Evolutionary conservation across 2,113 vertebrate species (phyloP).

Genomic region (Melanotaenia duboulayi): DNA sequence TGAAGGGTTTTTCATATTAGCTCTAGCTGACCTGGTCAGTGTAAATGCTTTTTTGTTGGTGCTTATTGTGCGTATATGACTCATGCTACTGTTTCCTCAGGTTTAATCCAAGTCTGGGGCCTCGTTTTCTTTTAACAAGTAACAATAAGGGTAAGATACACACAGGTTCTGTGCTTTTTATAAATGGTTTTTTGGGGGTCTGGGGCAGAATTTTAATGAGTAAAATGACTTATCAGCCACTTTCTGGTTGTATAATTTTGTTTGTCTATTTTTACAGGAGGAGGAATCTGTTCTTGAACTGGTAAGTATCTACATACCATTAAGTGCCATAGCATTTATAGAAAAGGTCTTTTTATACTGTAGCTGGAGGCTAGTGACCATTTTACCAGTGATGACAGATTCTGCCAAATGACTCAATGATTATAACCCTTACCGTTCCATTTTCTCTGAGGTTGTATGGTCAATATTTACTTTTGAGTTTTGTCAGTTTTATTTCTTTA

Average conservation of each 20-base stretch:
- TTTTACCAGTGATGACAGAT: slow-evolving; percentile 79
- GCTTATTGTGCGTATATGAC: not conserved
- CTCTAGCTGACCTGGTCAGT: slow-evolving; percentile 83
- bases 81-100: not conserved
- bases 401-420: slow-evolving; percentile 86
- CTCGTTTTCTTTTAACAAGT: not conserved
- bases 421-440: slow-evolving; percentile 84
- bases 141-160: not conserved
- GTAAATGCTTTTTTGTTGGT: accelerated
- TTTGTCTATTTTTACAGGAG: not conserved
- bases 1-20: slow-evolving; percentile 79
- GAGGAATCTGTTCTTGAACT: accelerated
- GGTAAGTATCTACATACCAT: slow-evolving; percentile 6
- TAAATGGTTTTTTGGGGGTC: too few species aligned
- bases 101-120: not conserved
- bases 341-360: not conserved
- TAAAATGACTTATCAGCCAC: accelerated
- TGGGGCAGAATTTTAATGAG: too few species aligned
- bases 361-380: not conserved
- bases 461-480: not conserved
- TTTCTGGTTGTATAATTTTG: not conserved
- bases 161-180: too few species aligned
- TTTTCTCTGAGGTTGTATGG: slow-evolving; percentile 74
- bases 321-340: too few species aligned
- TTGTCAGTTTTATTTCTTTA: too few species aligned